Conservation (phyloP, 2,797 vertebrate species). For the Ceyx erithaca region DNA sequence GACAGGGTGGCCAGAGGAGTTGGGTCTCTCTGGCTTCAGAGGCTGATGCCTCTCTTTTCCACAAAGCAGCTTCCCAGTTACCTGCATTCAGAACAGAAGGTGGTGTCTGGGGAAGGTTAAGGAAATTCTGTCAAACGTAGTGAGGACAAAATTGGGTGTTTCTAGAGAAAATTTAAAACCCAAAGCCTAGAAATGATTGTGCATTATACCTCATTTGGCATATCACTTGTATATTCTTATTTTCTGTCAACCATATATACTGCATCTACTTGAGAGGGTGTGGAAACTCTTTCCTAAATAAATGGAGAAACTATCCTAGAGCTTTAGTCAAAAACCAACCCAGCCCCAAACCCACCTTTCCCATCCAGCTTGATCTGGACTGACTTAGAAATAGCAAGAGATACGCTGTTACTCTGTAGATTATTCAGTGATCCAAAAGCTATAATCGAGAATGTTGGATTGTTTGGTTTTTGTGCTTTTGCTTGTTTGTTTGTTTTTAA, state of each 20-base stretch:
- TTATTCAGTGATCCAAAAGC: neutral
- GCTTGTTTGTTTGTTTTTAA: neutral
- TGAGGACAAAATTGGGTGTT: neutral
- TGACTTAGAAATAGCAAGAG: neutral
- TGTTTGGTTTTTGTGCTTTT: neutral
- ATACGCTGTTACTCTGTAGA: neutral
- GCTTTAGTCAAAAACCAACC: neutral
- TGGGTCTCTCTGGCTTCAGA: neutral
- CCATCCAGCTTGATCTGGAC: neutral
- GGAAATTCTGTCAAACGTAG: neutral
- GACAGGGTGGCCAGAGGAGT: neutral
- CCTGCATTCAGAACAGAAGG: neutral
- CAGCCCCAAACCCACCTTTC: neutral
- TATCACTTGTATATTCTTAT: neutral
- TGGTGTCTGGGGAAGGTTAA: neutral
- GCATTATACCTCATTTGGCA: neutral
- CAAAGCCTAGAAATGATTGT: neutral
- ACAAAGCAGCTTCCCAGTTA: neutral
- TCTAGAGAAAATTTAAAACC: neutral
- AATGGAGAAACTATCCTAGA: neutral
- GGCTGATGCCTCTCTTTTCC: neutral
- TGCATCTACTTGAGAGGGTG: neutral
- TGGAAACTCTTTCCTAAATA: neutral
- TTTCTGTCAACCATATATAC: neutral
- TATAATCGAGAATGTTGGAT: neutral